A percentile compares a stretch with the other conserved stretches of the same genome.
Conservation (phyloP, 2,797 vertebrate species). For the Micrastur ruficollis region DNA sequence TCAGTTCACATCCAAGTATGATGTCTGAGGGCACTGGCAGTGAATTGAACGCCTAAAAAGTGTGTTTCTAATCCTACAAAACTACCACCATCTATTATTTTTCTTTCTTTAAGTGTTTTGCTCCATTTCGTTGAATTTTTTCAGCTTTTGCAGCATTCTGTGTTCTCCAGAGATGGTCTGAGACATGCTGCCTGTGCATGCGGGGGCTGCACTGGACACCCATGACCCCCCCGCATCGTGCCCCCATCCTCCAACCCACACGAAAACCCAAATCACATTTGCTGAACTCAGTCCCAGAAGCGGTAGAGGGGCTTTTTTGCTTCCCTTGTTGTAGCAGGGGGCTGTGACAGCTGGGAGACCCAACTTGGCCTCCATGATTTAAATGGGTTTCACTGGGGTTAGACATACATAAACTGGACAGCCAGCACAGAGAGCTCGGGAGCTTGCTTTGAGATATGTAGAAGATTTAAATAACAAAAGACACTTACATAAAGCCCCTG, state of each 20-base stretch:
- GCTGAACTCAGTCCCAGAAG: not conserved
- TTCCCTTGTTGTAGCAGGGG: not conserved
- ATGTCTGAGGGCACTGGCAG: not conserved
- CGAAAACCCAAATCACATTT: rapidly evolving
- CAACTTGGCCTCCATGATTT: not conserved
- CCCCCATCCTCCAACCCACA: not conserved
- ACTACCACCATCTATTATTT: not conserved
- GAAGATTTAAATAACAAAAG: constrained; percentile 4
- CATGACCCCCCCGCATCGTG: rapidly evolving
- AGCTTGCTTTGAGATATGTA: not conserved
- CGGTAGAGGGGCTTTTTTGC: not conserved
- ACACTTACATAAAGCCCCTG: not conserved
- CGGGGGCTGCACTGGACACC: too few species aligned
- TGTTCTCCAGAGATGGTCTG: not conserved
- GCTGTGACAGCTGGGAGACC: not conserved
- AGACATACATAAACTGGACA: not conserved
- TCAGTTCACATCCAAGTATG: rapidly evolving
- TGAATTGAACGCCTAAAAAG: not conserved
- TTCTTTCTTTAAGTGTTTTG: not conserved
- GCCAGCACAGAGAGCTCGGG: not conserved
- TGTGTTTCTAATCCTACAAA: not conserved
- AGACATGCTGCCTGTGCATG: not conserved
- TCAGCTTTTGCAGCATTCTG: not conserved
- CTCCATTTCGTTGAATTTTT: not conserved
- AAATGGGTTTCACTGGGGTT: not conserved